Evolutionary conservation across 2,113 vertebrate genomes (phyloP).

Genomic region (human): GRCh38 chr9:116975001-116975500

Average conservation of each 20-base stretch:
- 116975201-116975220: constrained; percentile 97
- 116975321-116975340: constrained; percentile 97
- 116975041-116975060: neutral
- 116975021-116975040: neutral
- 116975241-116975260: constrained; percentile 99
- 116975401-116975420: constrained; percentile 29
- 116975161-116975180: neutral
- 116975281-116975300: constrained; percentile 97
- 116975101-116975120: neutral
- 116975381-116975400: constrained; percentile 65
- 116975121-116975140: neutral
- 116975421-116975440: neutral
- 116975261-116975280: constrained; percentile 98
- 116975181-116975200: neutral
- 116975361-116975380: constrained; percentile 78
- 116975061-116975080: neutral
- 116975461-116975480: neutral
- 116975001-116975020: neutral
- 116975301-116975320: constrained; percentile 99
- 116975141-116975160: neutral
- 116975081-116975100: neutral
- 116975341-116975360: constrained; percentile 90
- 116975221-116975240: constrained; percentile 96
- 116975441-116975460: neutral
- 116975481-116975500: neutral